Percentiles rank a stretch among this genome's conserved stretches.
phyloP scores from a whole-genome alignment of 2,797 vertebrate species.

The Sarcophilus harrisii region DNA sequence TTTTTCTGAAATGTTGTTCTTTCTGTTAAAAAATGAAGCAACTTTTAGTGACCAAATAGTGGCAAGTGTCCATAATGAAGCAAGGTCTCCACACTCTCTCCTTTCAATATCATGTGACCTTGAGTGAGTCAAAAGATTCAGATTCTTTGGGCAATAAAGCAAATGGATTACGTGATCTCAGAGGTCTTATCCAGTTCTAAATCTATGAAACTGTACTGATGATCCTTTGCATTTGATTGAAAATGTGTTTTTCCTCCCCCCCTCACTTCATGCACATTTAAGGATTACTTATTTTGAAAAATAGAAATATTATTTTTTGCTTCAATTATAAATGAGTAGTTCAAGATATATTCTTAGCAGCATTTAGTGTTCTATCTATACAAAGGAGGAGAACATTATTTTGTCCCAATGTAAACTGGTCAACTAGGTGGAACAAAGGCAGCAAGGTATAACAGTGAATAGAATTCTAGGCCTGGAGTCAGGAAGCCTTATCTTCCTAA shows the following conservation, averaged over 20 bases:
- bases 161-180: background rate
- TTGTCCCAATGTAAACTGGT: slow-evolving; percentile 52
- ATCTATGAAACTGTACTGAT: background rate
- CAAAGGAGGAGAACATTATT: slow-evolving; percentile 57
- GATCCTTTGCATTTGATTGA: background rate
- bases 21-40: slow-evolving; percentile 21
- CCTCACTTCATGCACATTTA: background rate
- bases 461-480: background rate
- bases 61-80: slow-evolving; percentile 22
- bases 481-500: background rate
- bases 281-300: slow-evolving; percentile 50
- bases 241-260: background rate
- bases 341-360: slow-evolving; percentile 58
- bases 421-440: background rate
- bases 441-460: background rate
- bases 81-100: background rate
- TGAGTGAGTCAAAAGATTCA: background rate
- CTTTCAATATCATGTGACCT: background rate
- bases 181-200: slow-evolving; percentile 30
- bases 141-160: background rate
- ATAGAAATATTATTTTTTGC: slow-evolving; percentile 52
- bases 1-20: background rate
- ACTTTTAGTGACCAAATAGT: slow-evolving; percentile 3
- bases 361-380: slow-evolving; percentile 63
- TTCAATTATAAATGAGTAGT: slow-evolving; percentile 74